Conservation (phyloP, 2,797 vertebrate species). For the Euthynnus affinis region DNA sequence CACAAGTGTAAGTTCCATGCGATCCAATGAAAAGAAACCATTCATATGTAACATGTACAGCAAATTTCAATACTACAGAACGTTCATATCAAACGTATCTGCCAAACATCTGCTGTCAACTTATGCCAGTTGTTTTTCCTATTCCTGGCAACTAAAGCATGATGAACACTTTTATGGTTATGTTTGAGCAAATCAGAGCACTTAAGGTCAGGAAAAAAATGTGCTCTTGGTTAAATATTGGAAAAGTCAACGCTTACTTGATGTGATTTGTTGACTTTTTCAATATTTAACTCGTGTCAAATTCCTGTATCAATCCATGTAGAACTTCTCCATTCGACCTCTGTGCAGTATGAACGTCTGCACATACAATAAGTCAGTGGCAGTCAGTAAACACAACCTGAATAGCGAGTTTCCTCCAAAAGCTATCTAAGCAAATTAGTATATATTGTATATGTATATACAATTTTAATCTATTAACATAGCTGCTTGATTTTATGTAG, state of each 20-base stretch:
- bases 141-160: not conserved
- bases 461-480: too few relatives aligned
- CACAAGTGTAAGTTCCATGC: not conserved
- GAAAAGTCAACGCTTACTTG: not conserved
- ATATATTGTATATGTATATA: too few relatives aligned
- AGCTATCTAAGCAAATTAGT: too few relatives aligned
- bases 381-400: too few relatives aligned
- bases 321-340: too few relatives aligned
- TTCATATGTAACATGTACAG: not conserved
- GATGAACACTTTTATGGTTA: too few relatives aligned
- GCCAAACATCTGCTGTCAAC: not conserved
- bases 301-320: too few relatives aligned
- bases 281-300: not conserved
- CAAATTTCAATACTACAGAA: not conserved
- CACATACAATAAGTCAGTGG: too few relatives aligned
- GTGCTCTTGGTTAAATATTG: not conserved
- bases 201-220: not conserved
- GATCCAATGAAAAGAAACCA: not conserved
- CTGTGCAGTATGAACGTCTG: too few relatives aligned
- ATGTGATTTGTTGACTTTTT: not conserved
- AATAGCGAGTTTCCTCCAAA: too few relatives aligned
- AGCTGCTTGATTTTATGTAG: too few relatives aligned
- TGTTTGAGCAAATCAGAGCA: not conserved
- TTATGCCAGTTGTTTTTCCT: not conserved
- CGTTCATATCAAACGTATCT: not conserved